These are phyloP conservation scores for Popillia japonica DNA, from an alignment of 1,140 invertebrate genomes.

Conservation along the genomic window DNA sequence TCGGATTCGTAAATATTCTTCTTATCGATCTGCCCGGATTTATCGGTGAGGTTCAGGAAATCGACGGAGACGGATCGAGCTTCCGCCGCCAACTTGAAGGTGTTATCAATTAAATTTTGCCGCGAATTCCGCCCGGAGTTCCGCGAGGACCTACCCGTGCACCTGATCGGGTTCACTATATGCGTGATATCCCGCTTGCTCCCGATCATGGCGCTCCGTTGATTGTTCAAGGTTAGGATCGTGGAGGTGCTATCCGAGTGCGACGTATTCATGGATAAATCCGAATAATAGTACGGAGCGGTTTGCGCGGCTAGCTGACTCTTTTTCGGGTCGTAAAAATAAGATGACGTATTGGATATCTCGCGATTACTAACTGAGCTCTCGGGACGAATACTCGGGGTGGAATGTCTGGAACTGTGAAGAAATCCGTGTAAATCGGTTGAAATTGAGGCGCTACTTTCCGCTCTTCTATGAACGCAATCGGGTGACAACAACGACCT, in stretches of 20 bases:
- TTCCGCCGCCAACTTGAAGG: conserved; percentile 68
- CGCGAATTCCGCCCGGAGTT: conserved; percentile 29
- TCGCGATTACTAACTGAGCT: conserved; percentile 45
- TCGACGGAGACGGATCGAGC: conserved; percentile 73
- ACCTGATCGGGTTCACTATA: conserved; percentile 80
- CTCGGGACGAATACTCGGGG: conserved; percentile 43
- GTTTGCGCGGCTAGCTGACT: conserved; percentile 61
- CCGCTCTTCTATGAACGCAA: conserved; percentile 47
- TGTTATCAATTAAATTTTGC: conserved; percentile 45
- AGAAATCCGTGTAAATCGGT: conserved; percentile 52
- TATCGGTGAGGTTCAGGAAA: conserved; percentile 72
- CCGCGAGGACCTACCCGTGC: conserved; percentile 50
- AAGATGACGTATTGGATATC: conserved; percentile 42
- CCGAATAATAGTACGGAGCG: conserved; percentile 88
- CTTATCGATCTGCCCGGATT: conserved; percentile 74
- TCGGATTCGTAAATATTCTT: conserved; percentile 81
- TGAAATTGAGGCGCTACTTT: conserved; percentile 52
- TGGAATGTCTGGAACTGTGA: conserved; percentile 50
- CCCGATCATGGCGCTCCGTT: conserved; percentile 65
- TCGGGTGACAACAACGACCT: conserved; percentile 45
- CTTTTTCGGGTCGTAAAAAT: conserved; percentile 41
- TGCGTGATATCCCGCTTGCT: conserved; percentile 79
- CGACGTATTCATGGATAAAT: conserved; percentile 66
- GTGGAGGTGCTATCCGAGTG: conserved; percentile 47
- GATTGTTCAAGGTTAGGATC: conserved; percentile 68